Conservation (phyloP, 1,140 invertebrate species). For the Stegodyphus dumicola region DNA sequence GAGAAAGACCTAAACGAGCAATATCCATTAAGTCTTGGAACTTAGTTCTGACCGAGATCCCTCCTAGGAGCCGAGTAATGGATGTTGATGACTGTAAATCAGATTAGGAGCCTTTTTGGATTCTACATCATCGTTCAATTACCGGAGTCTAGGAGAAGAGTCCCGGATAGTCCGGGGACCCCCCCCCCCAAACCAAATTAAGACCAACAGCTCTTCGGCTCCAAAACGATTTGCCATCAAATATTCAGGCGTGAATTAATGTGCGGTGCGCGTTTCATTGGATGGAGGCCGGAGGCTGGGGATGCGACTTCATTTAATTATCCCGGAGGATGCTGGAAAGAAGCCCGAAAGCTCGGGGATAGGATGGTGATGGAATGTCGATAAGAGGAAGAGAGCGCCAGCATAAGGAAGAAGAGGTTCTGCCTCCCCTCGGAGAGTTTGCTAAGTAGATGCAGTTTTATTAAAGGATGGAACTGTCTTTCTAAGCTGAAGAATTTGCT, state of each 20-base stretch:
- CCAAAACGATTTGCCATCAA: constrained; percentile 61
- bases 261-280: constrained; percentile 58
- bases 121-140: constrained; percentile 62
- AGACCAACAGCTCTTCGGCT: constrained; percentile 60
- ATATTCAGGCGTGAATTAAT: constrained; percentile 63
- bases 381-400: constrained; percentile 30
- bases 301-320: constrained; percentile 60
- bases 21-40: constrained; percentile 59
- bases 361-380: constrained; percentile 44
- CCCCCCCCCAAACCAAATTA: constrained; percentile 55
- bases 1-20: constrained; percentile 58
- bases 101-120: constrained; percentile 60
- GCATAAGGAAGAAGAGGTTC: not conserved
- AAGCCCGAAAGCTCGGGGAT: constrained; percentile 7
- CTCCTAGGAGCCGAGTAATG: constrained; percentile 57
- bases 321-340: constrained; percentile 22
- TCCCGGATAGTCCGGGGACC: constrained; percentile 33
- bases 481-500: not conserved
- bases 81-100: constrained; percentile 61
- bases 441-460: constrained; percentile 58
- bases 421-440: constrained; percentile 3
- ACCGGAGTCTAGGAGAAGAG: constrained; percentile 32
- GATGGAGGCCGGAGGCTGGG: not conserved
- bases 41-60: constrained; percentile 44
- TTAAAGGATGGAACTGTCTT: constrained; percentile 34